A percentile compares a stretch with the other conserved stretches of the same genome.
Conservation (phyloP, 2,888 invertebrate genomes). For the Euproctis similis region DNA sequence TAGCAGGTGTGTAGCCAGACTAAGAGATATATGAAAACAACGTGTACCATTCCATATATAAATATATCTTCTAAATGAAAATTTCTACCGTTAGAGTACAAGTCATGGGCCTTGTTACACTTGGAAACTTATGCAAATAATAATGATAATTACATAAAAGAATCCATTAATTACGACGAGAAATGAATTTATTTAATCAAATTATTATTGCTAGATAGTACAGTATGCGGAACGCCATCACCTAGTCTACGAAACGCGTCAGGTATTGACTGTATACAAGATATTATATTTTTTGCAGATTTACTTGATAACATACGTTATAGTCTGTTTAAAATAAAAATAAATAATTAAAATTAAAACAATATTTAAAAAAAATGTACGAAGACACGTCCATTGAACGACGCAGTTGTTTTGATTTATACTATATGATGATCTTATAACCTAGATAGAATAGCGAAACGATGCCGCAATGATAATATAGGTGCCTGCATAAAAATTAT, state of each 20-base stretch:
- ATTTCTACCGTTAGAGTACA: slow-evolving; percentile 59
- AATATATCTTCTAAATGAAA: too few relatives aligned
- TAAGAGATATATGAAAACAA: slow-evolving; percentile 23
- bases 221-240: slow-evolving; percentile 59
- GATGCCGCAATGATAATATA: slow-evolving; percentile 46
- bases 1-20: too few relatives aligned
- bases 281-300: slow-evolving; percentile 71
- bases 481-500: slow-evolving; percentile 64
- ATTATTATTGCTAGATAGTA: slow-evolving; percentile 46
- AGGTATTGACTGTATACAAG: slow-evolving; percentile 48
- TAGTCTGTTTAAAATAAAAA: too few relatives aligned
- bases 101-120: slow-evolving; percentile 64
- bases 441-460: slow-evolving; percentile 36
- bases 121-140: slow-evolving; percentile 47
- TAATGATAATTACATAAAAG: slow-evolving; percentile 34
- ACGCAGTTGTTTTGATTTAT: slow-evolving; percentile 39
- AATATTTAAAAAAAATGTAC: slow-evolving; percentile 37
- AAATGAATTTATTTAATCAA: slow-evolving; percentile 40
- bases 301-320: slow-evolving; percentile 53
- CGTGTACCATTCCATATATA: too few relatives aligned
- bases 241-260: slow-evolving; percentile 46
- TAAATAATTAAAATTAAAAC: slow-evolving; percentile 48
- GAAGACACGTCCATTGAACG: slow-evolving; percentile 60
- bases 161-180: slow-evolving; percentile 19
- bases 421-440: too few relatives aligned